A percentile compares a stretch with the other conserved stretches of the same genome.
Evolutionary conservation across 1,140 invertebrate genomes (phyloP).

Genomic region (Calycopis cecrops): DNA sequence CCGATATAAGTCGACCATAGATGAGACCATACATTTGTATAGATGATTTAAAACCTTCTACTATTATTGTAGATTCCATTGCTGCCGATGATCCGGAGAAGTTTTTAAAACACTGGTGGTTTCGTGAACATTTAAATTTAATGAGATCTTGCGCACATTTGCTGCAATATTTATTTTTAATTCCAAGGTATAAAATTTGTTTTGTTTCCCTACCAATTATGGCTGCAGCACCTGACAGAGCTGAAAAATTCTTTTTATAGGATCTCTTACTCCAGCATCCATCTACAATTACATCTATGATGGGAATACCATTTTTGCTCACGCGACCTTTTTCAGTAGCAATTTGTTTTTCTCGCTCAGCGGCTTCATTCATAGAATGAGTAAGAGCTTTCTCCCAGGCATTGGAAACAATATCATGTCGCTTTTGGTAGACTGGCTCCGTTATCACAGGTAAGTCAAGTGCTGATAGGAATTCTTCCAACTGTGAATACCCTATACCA

Average conservation of each 20-base stretch:
- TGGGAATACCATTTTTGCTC: slow-evolving; percentile 27
- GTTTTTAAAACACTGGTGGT: no score
- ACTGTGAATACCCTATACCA: no score
- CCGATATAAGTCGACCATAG: slow-evolving; percentile 53
- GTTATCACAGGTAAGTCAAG: no score
- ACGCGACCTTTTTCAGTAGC: no score
- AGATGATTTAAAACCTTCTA: slow-evolving; percentile 51
- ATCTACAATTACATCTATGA: slow-evolving; percentile 38
- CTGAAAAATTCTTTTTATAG: slow-evolving; percentile 35
- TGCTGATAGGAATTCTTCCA: no score
- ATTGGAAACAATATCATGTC: no score
- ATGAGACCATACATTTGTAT: slow-evolving; percentile 48
- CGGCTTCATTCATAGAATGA: no score
- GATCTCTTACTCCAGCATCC: slow-evolving; percentile 41
- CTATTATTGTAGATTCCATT: background rate
- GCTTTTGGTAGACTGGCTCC: no score
- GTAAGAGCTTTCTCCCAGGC: no score
- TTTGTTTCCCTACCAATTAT: slow-evolving; percentile 50
- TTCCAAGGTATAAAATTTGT: slow-evolving; percentile 50
- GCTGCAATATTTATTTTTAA: slow-evolving; percentile 58
- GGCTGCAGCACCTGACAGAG: slow-evolving; percentile 37
- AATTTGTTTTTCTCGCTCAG: no score
- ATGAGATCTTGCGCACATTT: slow-evolving; percentile 38
- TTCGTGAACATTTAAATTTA: no score
- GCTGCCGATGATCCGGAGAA: no score